These are phyloP conservation scores for Agrochola lota DNA, from an alignment of 2,888 invertebrate species.

Conservation along the genomic window DNA sequence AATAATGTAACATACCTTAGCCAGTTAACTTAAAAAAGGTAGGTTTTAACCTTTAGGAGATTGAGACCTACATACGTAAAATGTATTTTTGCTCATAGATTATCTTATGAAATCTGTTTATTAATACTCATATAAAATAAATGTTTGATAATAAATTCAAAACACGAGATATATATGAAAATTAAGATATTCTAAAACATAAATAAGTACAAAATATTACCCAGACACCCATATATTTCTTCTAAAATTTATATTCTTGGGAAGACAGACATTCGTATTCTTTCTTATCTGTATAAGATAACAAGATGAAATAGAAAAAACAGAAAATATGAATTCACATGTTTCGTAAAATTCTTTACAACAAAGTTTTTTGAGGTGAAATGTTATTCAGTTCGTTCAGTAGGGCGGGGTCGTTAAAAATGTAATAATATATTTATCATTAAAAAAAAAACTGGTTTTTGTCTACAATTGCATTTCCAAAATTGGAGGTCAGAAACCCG, in stretches of 20 bases:
- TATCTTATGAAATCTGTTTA: background rate
- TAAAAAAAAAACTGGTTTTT: too few species aligned
- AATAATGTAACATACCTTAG: background rate
- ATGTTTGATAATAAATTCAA: background rate
- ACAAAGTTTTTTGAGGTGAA: background rate
- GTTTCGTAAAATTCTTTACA: background rate
- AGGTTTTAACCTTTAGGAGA: background rate
- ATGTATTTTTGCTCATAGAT: background rate
- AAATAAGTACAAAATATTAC: background rate
- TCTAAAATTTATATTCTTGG: constrained; percentile 15
- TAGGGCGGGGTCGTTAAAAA: background rate
- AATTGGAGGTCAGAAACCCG: too few species aligned
- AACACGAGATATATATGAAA: background rate
- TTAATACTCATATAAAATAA: background rate
- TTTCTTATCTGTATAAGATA: constrained; percentile 4
- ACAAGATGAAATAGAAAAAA: constrained; percentile 11
- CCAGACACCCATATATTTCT: background rate
- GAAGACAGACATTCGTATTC: constrained; percentile 1
- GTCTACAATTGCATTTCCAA: background rate
- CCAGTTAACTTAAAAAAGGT: background rate
- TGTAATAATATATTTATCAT: fast-evolving
- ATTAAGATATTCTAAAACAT: background rate
- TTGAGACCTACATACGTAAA: background rate
- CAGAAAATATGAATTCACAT: background rate
- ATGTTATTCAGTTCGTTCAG: background rate